Evolutionary conservation across 2,888 invertebrate species (phyloP), one percentile per base, ranked within the genome.

Genomic region (Tachina fera): DNA sequence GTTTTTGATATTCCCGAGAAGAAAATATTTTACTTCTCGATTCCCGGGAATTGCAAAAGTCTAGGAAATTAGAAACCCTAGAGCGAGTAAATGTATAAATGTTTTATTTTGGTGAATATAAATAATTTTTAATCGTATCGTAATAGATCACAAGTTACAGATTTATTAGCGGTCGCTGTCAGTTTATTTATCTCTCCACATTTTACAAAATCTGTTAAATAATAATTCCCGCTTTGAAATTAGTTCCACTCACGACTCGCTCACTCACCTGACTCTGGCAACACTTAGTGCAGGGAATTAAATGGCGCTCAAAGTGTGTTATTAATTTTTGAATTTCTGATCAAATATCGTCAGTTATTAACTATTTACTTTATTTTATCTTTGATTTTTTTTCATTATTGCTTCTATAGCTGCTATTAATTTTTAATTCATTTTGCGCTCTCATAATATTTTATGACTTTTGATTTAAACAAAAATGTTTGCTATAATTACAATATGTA

Each of bases 391-490:
- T 9, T 67, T 67, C 11, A n/a, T 22, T 19, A n/a, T 43, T 67
- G 53, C 53, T 14, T 6, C 31, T 31, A 31, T 31, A 6, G 45
- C 51, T 43, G 49, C 39, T 65, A n/a, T 56, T 22, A 68, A n/a
- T 63, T 79, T 61, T 53, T 11, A 71, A 11, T 81, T 80, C 13
- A 22, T 71, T 51, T 61, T 68, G 47, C 16, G 67, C 63, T 58
- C 39, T 70, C 39, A 51, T 63, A 68, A 74, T 74, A 61, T 74
- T 68, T 77, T 70, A 85, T 81, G 81, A 58, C 68, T 74, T 80
- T 74, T 82, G 74, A 79, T 78, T 85, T 71, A 70, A 79, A 70
- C 67, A 77, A 70, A 81, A 68, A 67, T 76, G 41, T 60, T 74
- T 63, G 60, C 70, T 85, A 65, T 75, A 85, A 82, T 70, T 74